Evolutionary conservation across 2,797 vertebrate species (phyloP).

Genomic region (Loriculus beryllinus): DNA sequence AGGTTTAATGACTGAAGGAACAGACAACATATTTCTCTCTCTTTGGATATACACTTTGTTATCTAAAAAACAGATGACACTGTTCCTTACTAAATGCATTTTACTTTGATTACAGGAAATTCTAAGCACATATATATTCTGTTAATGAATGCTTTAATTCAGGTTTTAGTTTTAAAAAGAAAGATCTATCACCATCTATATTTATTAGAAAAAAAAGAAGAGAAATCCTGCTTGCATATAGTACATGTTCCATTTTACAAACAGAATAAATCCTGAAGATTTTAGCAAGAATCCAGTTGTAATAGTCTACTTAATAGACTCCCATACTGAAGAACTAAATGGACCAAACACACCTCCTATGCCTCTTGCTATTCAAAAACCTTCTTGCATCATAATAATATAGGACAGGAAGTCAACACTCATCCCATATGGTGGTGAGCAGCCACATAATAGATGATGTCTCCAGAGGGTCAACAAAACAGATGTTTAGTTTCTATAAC

Average conservation of each 20-base stretch:
- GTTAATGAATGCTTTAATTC: background rate
- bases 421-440: background rate
- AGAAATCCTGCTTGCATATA: background rate
- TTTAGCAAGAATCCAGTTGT: background rate
- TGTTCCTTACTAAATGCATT: background rate
- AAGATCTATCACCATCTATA: background rate
- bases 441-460: background rate
- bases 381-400: background rate
- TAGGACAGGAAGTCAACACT: background rate
- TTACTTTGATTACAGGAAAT: background rate
- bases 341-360: background rate
- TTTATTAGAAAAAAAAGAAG: background rate
- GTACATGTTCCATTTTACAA: background rate
- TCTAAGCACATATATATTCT: background rate
- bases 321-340: background rate
- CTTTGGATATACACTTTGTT: background rate
- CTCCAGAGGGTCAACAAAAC: background rate
- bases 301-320: background rate
- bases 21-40: background rate
- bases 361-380: background rate
- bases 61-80: background rate
- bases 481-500: background rate
- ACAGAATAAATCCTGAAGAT: background rate
- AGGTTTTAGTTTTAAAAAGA: background rate
- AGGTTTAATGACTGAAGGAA: background rate